phyloP scores from a whole-genome alignment of 2,888 invertebrate genomes.

The Agrotis ipsilon region DNA sequence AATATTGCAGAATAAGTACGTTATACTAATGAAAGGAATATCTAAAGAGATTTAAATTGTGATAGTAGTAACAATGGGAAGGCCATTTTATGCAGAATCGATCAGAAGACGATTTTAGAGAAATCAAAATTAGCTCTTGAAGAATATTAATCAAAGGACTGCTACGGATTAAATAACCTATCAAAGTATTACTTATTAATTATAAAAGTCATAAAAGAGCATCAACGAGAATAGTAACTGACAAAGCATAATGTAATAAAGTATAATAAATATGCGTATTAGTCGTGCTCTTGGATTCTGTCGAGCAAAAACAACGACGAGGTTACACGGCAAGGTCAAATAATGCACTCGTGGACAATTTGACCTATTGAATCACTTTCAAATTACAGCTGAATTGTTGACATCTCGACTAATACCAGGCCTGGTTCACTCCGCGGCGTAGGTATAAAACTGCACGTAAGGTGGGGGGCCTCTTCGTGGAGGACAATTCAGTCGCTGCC shows the following conservation, averaged over 20 bases:
- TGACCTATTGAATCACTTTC: slow-evolving; percentile 60
- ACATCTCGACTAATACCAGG: slow-evolving; percentile 14
- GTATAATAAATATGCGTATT: slow-evolving; percentile 64
- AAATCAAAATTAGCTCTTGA: slow-evolving; percentile 6
- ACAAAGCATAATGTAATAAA: slow-evolving; percentile 30
- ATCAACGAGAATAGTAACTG: slow-evolving; percentile 18
- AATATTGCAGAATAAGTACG: slow-evolving; percentile 1
- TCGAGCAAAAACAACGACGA: slow-evolving; percentile 78
- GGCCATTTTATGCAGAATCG: slow-evolving; percentile 2
- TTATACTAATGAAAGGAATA: slow-evolving; percentile 21
- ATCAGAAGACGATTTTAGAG: not conserved
- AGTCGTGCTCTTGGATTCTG: slow-evolving; percentile 71
- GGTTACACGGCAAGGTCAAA: slow-evolving; percentile 74
- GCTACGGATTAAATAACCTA: too few species aligned
- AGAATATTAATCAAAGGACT: slow-evolving; percentile 3
- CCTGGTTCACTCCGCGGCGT: too few species aligned
- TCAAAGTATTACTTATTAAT: slow-evolving; percentile 18
- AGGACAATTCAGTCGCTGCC: too few species aligned
- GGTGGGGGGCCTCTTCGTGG: too few species aligned
- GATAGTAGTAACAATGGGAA: slow-evolving; percentile 28
- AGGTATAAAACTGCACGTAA: too few species aligned
- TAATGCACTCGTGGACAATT: slow-evolving; percentile 71
- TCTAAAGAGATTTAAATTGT: slow-evolving; percentile 18
- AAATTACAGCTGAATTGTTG: slow-evolving; percentile 47
- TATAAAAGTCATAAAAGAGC: not conserved